These are phyloP conservation scores for Platanista minor DNA, from an alignment of 2,113 vertebrate species.

Conservation along the genomic window DNA sequence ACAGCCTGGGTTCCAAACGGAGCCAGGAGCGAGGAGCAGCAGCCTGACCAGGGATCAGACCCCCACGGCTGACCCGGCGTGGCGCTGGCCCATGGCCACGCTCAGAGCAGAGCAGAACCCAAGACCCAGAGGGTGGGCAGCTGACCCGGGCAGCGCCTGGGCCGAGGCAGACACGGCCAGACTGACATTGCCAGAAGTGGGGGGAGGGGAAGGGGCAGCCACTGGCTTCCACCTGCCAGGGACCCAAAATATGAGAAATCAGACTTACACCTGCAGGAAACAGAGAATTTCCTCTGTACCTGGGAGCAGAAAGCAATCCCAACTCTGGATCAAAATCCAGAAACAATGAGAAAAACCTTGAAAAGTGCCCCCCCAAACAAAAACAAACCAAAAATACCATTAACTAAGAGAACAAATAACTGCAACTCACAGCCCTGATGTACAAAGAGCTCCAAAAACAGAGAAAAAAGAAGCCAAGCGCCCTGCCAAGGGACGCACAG, in stretches of 20 bases:
- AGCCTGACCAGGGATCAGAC: not conserved
- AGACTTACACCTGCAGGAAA: not conserved
- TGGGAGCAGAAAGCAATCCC: too few relatives aligned
- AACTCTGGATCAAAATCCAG: not conserved
- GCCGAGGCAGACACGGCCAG: not conserved
- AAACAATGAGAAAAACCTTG: not conserved
- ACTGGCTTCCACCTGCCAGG: not conserved
- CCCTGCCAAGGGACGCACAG: too few relatives aligned
- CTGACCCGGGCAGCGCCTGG: not conserved
- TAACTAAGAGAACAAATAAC: not conserved
- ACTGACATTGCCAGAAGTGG: rapidly evolving
- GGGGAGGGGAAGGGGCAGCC: not conserved
- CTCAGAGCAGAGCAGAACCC: rapidly evolving
- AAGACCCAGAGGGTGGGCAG: not conserved
- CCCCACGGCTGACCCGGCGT: rapidly evolving
- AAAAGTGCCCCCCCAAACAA: not conserved
- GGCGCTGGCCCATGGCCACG: rapidly evolving
- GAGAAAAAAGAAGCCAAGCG: too few relatives aligned
- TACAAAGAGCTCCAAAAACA: not conserved
- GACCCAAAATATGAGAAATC: not conserved
- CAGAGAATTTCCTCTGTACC: not conserved
- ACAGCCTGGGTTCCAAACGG: not conserved
- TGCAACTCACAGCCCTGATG: not conserved
- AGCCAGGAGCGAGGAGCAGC: rapidly evolving
- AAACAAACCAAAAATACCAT: too few relatives aligned